Evolutionary conservation across 2,113 vertebrate species (phyloP).

Genomic region (Polypterus bichir): DNA sequence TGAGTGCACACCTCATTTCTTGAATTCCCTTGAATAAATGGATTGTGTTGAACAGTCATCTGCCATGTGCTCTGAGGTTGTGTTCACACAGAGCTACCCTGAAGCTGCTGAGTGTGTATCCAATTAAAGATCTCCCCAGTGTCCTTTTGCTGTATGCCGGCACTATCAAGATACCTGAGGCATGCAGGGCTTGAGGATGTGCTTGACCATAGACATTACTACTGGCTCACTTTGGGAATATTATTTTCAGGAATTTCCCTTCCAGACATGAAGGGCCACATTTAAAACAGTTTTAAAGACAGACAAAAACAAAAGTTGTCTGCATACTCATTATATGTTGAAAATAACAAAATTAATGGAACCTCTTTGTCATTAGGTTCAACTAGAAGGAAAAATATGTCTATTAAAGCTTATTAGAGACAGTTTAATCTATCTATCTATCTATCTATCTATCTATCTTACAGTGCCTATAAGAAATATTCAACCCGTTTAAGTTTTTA

Average conservation of each 20-base stretch:
- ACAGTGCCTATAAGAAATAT: too few relatives aligned
- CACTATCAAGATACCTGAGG: conserved; percentile 45
- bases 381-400: too few relatives aligned
- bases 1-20: background rate
- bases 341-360: too few relatives aligned
- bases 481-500: too few relatives aligned
- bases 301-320: too few relatives aligned
- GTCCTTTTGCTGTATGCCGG: conserved; percentile 60
- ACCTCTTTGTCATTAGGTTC: too few relatives aligned
- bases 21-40: background rate
- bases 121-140: conserved; percentile 61
- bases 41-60: background rate
- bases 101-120: conserved; percentile 54
- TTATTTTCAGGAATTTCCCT: conserved; percentile 48
- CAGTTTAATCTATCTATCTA: too few relatives aligned
- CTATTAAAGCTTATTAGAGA: too few relatives aligned
- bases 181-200: conserved; percentile 45
- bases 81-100: conserved; percentile 48
- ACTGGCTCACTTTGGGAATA: conserved; percentile 43
- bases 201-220: background rate
- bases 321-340: too few relatives aligned
- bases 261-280: background rate
- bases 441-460: too few relatives aligned
- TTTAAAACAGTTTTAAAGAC: too few relatives aligned
- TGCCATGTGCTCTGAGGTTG: conserved; percentile 18